Base-by-base conservation (phyloP, 2,888 invertebrate species). In the Deroplatys truncata region DNA sequence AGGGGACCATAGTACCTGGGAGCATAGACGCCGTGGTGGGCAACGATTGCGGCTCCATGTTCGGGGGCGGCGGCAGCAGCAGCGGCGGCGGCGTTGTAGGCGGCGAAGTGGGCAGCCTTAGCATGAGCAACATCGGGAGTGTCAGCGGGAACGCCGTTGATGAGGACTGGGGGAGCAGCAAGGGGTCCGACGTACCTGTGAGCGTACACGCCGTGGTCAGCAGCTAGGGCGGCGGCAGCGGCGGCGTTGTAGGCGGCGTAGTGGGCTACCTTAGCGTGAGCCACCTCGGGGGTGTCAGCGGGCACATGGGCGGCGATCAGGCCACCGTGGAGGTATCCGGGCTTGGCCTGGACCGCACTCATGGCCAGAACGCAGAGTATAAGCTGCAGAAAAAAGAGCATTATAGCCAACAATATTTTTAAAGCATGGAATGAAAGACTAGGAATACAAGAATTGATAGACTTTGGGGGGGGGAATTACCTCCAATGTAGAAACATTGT, bases 241-340 rank as follows among this genome's bases (percentile, higher is more conserved):
- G 87, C 84, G n/a, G 83, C 84, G 16, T 83, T 84, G 84, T 83
- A 82, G 29, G 89, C 88, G 56, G 88, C 89, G 89, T 94, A 93
- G 91, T 95, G 95, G 83, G 93, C 94, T 86, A 93, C 93, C 92
- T 94, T 95, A 89, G 95, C 95, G 84, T 94, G 94, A 88, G 94
- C 94, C 3, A 94, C 94, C 92, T 94, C 94, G 72, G 93, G 93
- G 7, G 94, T 94, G 89, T 90, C 90, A 83, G 95, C 88, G 3
- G 56, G 56, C 7, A 83, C n/a, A 82, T 29, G 82, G 10, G 87
- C 87, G 28, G 87, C 87, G 35, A 82, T 35, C 8, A 83, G 87
- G 82, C 43, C 31, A 25, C 82, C 87, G 3, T 72, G 56, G 8
- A 29, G 83, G 83, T 87, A 83, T 10, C 87, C 82, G 2, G 87